Evolutionary conservation across 2,113 vertebrate genomes (phyloP).

Genomic region (Odontophorus gujanensis): DNA sequence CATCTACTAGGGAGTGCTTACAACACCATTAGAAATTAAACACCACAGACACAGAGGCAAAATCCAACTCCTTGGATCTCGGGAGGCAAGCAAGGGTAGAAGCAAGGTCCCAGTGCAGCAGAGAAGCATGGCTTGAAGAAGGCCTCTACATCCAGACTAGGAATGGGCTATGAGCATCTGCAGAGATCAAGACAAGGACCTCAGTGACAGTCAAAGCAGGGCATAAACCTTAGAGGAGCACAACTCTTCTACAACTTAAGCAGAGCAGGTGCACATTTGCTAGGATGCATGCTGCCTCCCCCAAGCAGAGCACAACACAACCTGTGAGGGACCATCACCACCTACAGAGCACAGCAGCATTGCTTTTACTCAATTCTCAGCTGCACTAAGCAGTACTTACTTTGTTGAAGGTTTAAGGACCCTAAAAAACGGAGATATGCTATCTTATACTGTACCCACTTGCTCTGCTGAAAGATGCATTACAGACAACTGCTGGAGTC

Average conservation of each 20-base stretch:
- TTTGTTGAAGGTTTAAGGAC: accelerated
- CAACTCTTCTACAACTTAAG: background rate
- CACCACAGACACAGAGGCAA: background rate
- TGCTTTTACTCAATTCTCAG: background rate
- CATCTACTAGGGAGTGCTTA: background rate
- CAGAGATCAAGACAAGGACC: background rate
- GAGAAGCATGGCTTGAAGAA: background rate
- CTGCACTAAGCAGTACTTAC: background rate
- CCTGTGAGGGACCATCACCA: background rate
- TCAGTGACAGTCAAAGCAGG: background rate
- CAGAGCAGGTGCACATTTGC: background rate
- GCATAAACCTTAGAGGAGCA: background rate
- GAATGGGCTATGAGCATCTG: background rate
- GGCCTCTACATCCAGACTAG: background rate
- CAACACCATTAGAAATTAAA: background rate
- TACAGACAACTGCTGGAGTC: background rate
- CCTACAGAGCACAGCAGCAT: background rate
- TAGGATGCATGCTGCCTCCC: background rate
- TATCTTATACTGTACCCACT: background rate
- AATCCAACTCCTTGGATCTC: background rate
- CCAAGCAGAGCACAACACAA: background rate
- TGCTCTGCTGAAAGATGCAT: background rate
- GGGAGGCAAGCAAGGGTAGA: background rate
- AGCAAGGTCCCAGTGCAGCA: background rate
- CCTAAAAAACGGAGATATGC: background rate